Evolutionary conservation across 2,888 invertebrate genomes (phyloP).

Genomic region (Drosophila aldrichi): DNA sequence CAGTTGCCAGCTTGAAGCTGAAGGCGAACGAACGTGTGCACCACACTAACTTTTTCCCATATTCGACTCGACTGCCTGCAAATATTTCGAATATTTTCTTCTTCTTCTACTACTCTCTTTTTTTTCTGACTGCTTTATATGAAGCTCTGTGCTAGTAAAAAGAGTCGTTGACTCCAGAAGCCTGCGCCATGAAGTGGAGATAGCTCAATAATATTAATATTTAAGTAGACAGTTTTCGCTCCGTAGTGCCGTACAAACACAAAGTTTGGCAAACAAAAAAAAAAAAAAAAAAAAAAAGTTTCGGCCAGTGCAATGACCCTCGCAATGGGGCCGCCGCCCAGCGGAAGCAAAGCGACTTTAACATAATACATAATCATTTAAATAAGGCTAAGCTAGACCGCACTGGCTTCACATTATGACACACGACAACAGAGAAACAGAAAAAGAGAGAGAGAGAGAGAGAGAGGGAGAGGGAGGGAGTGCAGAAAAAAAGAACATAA

Average conservation of each 20-base stretch:
- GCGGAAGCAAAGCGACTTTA: slow-evolving; percentile 50
- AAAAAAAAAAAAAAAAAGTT: slow-evolving; percentile 31
- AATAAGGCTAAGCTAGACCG: slow-evolving; percentile 59
- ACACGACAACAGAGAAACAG: slow-evolving; percentile 32
- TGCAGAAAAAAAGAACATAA: not conserved
- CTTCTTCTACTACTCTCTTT: not conserved
- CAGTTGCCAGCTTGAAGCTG: slow-evolving; percentile 44
- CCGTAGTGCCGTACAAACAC: slow-evolving; percentile 21
- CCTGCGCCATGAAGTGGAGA: slow-evolving; percentile 40
- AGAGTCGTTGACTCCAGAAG: slow-evolving; percentile 36
- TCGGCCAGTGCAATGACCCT: slow-evolving; percentile 44
- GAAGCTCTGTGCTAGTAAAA: not conserved
- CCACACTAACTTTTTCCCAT: slow-evolving; percentile 11
- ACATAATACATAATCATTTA: slow-evolving; percentile 78
- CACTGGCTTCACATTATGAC: slow-evolving; percentile 43
- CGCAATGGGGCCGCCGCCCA: slow-evolving; percentile 27
- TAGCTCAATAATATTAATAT: slow-evolving; percentile 75
- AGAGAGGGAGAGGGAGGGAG: not conserved
- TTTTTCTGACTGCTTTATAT: not conserved
- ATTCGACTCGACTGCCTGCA: slow-evolving; percentile 9
- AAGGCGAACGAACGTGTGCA: slow-evolving; percentile 23
- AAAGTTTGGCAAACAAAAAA: slow-evolving; percentile 23
- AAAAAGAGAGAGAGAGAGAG: not conserved
- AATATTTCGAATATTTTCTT: slow-evolving; percentile 36
- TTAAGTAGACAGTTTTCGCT: slow-evolving; percentile 51